Conservation (phyloP, 2,797 vertebrate species). For the Sebastes wilsoni region DNA sequence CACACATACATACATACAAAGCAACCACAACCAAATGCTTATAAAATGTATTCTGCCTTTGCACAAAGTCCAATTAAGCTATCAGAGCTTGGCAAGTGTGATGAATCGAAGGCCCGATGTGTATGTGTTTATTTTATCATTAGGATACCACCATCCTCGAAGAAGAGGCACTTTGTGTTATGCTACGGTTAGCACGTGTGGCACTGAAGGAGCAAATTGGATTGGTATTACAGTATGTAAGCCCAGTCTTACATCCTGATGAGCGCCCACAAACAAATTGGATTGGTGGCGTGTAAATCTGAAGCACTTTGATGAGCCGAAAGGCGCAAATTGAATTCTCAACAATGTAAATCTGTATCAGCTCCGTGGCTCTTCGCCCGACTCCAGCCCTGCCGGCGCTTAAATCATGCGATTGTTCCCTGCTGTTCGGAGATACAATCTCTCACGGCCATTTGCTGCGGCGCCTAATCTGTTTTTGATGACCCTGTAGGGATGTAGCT, state of each 20-base stretch:
- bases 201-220: slow-evolving; percentile 90
- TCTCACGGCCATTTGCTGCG: slow-evolving; percentile 84
- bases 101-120: slow-evolving; percentile 52
- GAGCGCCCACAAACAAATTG: slow-evolving; percentile 88
- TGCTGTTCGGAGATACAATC: slow-evolving; percentile 77
- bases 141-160: slow-evolving; percentile 32
- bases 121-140: slow-evolving; percentile 74
- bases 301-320: slow-evolving; percentile 85
- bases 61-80: slow-evolving; percentile 59
- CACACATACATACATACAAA: slow-evolving; percentile 7
- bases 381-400: slow-evolving; percentile 68
- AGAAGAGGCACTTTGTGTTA: slow-evolving; percentile 46
- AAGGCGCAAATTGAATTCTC: slow-evolving; percentile 89
- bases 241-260: slow-evolving; percentile 63
- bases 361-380: slow-evolving; percentile 82
- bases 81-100: slow-evolving; percentile 31
- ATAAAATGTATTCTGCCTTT: slow-evolving; percentile 27
- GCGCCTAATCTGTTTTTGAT: slow-evolving; percentile 89
- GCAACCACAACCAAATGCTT: neutral
- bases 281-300: slow-evolving; percentile 89
- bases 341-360: slow-evolving; percentile 89
- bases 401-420: slow-evolving; percentile 87
- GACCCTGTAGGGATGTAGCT: slow-evolving; percentile 69
- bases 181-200: slow-evolving; percentile 71
- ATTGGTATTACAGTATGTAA: slow-evolving; percentile 85